A percentile compares a stretch with the other conserved stretches of the same genome.
Conservation (phyloP, 2,797 vertebrate species). For the Lithobates pipiens region DNA sequence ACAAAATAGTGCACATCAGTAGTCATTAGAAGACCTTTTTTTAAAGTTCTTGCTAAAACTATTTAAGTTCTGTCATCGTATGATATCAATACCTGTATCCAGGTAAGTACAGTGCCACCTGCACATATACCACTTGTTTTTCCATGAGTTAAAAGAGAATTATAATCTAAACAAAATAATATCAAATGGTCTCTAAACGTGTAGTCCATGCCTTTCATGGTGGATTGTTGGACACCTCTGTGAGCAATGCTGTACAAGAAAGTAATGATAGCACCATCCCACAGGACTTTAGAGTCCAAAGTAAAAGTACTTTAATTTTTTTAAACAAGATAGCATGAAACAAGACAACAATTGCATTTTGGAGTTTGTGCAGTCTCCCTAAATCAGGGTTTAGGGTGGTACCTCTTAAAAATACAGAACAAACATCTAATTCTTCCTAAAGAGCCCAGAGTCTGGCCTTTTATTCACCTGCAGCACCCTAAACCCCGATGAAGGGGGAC, state of each 20-base stretch:
- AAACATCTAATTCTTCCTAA: too few relatives aligned
- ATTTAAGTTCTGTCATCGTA: background rate
- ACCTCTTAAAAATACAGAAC: too few relatives aligned
- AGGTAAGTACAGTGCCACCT: conserved; percentile 7
- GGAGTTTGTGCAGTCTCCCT: too few relatives aligned
- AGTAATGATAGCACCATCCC: too few relatives aligned
- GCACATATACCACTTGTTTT: conserved; percentile 5
- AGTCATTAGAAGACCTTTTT: background rate
- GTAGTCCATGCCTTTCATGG: background rate
- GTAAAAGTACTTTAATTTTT: too few relatives aligned
- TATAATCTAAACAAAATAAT: background rate
- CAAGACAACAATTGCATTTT: too few relatives aligned
- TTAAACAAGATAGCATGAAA: too few relatives aligned
- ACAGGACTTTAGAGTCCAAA: background rate
- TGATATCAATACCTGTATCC: conserved; percentile 1
- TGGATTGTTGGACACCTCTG: background rate
- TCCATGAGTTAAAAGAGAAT: too few relatives aligned
- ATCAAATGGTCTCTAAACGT: background rate
- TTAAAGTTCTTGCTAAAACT: background rate
- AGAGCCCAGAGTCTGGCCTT: too few relatives aligned
- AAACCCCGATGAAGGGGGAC: too few relatives aligned
- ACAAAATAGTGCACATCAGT: background rate
- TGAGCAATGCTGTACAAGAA: background rate
- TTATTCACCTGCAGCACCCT: too few relatives aligned
- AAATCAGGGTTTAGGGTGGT: too few relatives aligned